These are phyloP conservation scores for Chroicocephalus ridibundus DNA, from an alignment of 2,113 vertebrate species.

Conservation along the genomic window DNA sequence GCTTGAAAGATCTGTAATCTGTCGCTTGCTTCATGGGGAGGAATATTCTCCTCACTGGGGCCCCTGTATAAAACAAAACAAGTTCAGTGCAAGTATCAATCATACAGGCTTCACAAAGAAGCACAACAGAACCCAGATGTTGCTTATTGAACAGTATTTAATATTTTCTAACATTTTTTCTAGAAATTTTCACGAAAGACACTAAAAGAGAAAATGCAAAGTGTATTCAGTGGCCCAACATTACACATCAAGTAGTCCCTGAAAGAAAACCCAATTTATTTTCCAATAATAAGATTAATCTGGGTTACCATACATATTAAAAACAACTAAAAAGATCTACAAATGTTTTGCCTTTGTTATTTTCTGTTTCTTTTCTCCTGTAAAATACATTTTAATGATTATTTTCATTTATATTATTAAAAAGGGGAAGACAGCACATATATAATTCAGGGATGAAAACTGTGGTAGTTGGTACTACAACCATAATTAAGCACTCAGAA, in stretches of 20 bases:
- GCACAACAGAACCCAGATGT: not conserved
- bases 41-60: constrained; percentile 71
- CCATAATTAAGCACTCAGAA: not conserved
- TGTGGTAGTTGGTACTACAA: not conserved
- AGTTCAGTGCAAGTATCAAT: not conserved
- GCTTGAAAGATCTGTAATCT: constrained; percentile 82
- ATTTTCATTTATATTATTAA: not conserved
- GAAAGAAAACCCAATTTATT: not conserved
- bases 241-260: not conserved
- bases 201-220: not conserved
- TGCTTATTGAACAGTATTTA: not conserved
- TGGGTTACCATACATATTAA: not conserved
- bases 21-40: constrained; percentile 78
- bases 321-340: not conserved
- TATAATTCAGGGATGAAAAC: not conserved
- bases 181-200: not conserved
- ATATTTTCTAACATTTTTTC: not conserved
- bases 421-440: not conserved
- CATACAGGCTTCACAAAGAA: not conserved
- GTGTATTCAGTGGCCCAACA: not conserved
- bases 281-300: not conserved
- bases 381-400: not conserved
- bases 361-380: not conserved
- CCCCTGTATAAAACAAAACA: constrained; percentile 65
- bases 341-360: not conserved